Conservation (phyloP, 2,888 invertebrate species). For the Machimus atricapillus region DNA sequence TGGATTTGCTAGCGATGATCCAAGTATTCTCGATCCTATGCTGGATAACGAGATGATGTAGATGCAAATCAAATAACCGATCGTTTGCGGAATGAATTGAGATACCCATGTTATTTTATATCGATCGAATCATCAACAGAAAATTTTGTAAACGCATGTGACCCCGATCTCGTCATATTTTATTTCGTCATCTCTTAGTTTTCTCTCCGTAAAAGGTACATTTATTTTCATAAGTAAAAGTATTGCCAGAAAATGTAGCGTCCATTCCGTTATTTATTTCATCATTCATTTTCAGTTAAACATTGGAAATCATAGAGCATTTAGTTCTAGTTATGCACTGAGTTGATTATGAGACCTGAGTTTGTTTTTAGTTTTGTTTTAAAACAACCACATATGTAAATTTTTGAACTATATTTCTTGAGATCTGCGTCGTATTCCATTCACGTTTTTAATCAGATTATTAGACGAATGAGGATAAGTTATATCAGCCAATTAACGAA, state of each 20-base stretch:
- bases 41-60: conserved; percentile 44
- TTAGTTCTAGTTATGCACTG: neutral
- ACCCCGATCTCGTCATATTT: neutral
- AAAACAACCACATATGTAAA: neutral
- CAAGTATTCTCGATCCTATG: conserved; percentile 42
- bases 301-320: neutral
- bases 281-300: neutral
- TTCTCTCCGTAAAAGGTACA: conserved; percentile 23
- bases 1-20: conserved; percentile 43
- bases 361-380: neutral
- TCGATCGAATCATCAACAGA: neutral
- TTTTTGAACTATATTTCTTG: neutral
- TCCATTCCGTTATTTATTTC: neutral
- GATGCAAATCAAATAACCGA: neutral
- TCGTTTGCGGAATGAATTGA: neutral
- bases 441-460: neutral
- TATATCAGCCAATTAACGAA: neutral
- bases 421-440: neutral
- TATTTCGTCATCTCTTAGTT: neutral
- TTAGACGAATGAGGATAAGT: neutral
- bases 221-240: conserved; percentile 6
- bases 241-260: neutral
- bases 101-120: neutral
- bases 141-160: conserved; percentile 22
- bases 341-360: neutral